These are phyloP conservation scores for Phengaris alcon DNA, from an alignment of 2,888 invertebrate genomes.

Conservation along the genomic window DNA sequence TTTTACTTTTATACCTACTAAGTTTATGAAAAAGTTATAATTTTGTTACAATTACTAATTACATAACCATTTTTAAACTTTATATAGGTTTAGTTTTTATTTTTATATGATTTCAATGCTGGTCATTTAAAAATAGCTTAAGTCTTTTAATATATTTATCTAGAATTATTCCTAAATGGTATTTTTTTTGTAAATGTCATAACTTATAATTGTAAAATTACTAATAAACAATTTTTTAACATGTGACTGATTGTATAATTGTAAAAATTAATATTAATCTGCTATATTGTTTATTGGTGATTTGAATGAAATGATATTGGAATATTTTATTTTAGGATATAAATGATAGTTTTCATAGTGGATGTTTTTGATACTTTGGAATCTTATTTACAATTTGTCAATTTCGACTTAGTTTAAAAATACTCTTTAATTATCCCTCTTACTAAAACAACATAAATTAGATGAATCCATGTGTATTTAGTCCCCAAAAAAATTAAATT, in stretches of 20 bases:
- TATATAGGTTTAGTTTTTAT: slow-evolving; percentile 28
- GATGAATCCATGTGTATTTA: background rate
- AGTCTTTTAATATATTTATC: slow-evolving; percentile 17
- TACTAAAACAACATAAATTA: background rate
- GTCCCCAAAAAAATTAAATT: background rate
- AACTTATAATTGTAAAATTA: slow-evolving; percentile 37
- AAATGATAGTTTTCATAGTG: background rate
- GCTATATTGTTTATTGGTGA: slow-evolving; percentile 50
- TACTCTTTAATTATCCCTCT: background rate
- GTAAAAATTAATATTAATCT: slow-evolving; percentile 45
- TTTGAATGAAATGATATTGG: slow-evolving; percentile 41
- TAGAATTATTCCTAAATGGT: slow-evolving; percentile 9
- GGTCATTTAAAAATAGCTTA: slow-evolving; percentile 45
- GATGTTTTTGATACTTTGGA: slow-evolving; percentile 27
- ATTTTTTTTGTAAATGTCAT: slow-evolving; percentile 24
- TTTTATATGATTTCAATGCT: slow-evolving; percentile 44
- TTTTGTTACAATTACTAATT: background rate
- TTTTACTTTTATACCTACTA: background rate
- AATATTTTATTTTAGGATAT: slow-evolving; percentile 6
- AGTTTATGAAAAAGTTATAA: background rate
- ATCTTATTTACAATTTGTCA: slow-evolving; percentile 1
- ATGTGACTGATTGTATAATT: slow-evolving; percentile 42
- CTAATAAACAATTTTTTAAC: slow-evolving; percentile 48
- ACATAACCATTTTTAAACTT: slow-evolving; percentile 26
- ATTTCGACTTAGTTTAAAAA: background rate